These are phyloP conservation scores for Drosophila equinoxialis DNA, from an alignment of 1,140 invertebrate genomes.

Conservation along the genomic window DNA sequence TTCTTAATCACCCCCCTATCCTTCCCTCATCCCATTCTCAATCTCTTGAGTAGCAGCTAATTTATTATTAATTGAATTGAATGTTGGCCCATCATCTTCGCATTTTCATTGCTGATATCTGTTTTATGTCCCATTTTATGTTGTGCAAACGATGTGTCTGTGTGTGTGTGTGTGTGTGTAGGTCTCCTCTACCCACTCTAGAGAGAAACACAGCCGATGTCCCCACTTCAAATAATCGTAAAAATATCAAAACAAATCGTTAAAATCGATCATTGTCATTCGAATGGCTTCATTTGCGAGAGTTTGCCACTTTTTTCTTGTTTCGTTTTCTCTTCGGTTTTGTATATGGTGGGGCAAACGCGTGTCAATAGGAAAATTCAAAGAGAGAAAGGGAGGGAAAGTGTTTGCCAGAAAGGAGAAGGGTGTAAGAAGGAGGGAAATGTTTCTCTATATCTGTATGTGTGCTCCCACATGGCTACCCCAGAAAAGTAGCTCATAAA, in stretches of 20 bases:
- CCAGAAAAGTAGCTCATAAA: conserved; percentile 72
- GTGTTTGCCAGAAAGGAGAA: background rate
- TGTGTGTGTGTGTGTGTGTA: background rate
- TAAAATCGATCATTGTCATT: conserved; percentile 79
- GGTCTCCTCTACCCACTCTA: background rate
- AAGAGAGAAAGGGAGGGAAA: background rate
- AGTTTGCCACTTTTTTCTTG: conserved; percentile 35
- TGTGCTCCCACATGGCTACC: conserved; percentile 39
- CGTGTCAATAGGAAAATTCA: conserved; percentile 72
- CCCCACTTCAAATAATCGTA: conserved; percentile 79
- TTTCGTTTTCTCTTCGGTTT: background rate
- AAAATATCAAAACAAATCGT: conserved; percentile 83
- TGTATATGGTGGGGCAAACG: conserved; percentile 37
- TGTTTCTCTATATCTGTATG: conserved; percentile 26
- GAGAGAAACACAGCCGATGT: background rate
- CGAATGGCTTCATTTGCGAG: conserved; percentile 63
- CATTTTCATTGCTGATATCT: conserved; percentile 50
- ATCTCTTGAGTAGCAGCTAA: conserved; percentile 50
- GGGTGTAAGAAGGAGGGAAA: background rate
- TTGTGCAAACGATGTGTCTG: conserved; percentile 79
- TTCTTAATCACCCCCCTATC: conserved; percentile 29
- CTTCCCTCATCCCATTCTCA: conserved; percentile 32
- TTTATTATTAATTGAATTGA: conserved; percentile 79
- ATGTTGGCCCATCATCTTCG: conserved; percentile 30
- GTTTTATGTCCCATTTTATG: conserved; percentile 83